A percentile compares a stretch with the other conserved stretches of the same genome.
These are phyloP conservation scores for Erinaceus europaeus DNA, from an alignment of 2,113 vertebrate genomes.

Conservation along the genomic window DNA sequence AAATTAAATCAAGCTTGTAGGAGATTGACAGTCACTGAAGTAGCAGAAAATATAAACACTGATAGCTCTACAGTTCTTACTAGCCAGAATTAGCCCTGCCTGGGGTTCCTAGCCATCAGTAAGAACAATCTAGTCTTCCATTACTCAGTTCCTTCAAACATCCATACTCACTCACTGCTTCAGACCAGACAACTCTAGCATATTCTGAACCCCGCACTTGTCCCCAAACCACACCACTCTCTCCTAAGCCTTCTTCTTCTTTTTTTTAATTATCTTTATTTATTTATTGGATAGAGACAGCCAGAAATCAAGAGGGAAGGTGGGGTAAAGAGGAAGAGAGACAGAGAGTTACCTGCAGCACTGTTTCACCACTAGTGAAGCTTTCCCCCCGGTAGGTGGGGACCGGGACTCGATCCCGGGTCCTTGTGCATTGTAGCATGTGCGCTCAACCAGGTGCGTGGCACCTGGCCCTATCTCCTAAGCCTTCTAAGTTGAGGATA, in stretches of 20 bases:
- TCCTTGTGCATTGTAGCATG: too few species aligned
- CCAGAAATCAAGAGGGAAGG: too few species aligned
- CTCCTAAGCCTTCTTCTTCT: too few species aligned
- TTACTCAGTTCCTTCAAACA: neutral
- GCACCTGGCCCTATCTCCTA: too few species aligned
- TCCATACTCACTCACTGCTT: neutral
- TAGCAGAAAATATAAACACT: neutral
- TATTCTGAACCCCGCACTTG: neutral
- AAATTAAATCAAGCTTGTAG: conserved; percentile 9
- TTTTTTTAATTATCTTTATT: too few species aligned
- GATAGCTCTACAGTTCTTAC: neutral
- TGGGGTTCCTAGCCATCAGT: neutral
- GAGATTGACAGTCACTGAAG: neutral
- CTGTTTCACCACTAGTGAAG: too few species aligned
- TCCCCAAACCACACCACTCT: neutral
- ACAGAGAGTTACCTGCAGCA: too few species aligned
- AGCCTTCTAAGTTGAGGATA: neutral
- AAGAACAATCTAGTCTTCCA: neutral
- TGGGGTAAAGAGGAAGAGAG: too few species aligned
- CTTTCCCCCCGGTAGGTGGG: too few species aligned
- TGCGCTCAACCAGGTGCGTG: too few species aligned
- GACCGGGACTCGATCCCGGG: too few species aligned
- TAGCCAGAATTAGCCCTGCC: neutral
- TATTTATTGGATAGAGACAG: too few species aligned
- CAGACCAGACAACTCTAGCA: conserved; percentile 2